Conservation (phyloP, 2,113 vertebrate genomes). For the Pterocles orientalis region DNA sequence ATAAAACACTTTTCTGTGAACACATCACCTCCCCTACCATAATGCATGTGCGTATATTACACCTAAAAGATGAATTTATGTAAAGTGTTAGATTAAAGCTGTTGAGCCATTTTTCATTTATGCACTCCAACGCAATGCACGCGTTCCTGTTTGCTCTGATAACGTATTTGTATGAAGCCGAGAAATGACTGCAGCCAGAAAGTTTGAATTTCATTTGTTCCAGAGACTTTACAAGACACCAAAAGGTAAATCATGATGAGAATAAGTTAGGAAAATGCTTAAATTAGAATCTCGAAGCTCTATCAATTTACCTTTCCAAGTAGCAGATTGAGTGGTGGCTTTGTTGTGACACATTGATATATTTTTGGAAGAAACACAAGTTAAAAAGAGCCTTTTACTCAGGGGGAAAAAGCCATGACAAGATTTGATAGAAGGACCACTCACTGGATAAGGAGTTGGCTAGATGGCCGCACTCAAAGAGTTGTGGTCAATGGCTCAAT, state of each 20-base stretch:
- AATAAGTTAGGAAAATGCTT: not conserved
- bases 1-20: not conserved
- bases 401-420: not conserved
- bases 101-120: not conserved
- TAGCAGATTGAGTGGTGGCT: not conserved
- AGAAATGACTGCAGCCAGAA: not conserved
- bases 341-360: not conserved
- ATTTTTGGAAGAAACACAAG: not conserved
- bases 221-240: not conserved
- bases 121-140: not conserved
- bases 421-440: not conserved
- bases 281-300: not conserved
- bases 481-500: no score
- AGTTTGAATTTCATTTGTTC: not conserved
- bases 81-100: not conserved
- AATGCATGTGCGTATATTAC: not conserved
- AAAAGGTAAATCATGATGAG: not conserved
- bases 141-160: not conserved
- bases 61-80: not conserved
- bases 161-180: not conserved
- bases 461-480: no score
- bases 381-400: not conserved
- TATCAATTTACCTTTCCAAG: not conserved
- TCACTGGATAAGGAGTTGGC: no score
- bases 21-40: fast-evolving